phyloP scores from a whole-genome alignment of 2,888 invertebrate genomes.

The Mesoligia furuncula region DNA sequence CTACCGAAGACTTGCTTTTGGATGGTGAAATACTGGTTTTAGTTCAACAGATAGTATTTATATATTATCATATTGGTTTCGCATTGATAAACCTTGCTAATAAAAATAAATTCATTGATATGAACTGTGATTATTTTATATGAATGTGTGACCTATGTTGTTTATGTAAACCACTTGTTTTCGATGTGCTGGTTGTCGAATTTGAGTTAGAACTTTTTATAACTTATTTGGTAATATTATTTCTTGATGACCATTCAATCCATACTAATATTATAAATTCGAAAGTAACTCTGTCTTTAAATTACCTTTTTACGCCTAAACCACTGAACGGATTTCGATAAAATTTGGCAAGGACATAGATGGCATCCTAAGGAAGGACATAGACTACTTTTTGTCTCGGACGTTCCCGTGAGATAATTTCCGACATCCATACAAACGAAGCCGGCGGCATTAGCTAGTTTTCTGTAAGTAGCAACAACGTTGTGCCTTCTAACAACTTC shows the following conservation, averaged over 20 bases:
- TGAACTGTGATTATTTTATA: neutral
- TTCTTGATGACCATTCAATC: neutral
- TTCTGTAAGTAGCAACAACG: neutral
- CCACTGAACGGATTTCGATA: no score
- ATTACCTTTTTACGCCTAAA: no score
- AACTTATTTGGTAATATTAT: neutral
- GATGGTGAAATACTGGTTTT: conserved; percentile 87
- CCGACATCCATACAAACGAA: no score
- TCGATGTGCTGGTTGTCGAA: neutral
- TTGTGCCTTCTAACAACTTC: no score
- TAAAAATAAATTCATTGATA: neutral
- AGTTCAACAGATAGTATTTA: conserved; percentile 75
- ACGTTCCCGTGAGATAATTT: no score
- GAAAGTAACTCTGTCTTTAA: no score
- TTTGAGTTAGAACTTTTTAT: neutral
- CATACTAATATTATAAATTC: neutral
- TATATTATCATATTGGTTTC: neutral
- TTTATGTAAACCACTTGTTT: neutral
- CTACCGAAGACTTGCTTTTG: conserved; percentile 83
- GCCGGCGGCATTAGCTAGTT: no score
- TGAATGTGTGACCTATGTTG: neutral
- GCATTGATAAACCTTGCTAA: neutral
- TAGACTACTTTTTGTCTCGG: no score
- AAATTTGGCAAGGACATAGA: no score
- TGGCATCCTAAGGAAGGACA: no score